Evolutionary conservation across 1,140 invertebrate genomes (phyloP), one percentile per base, ranked within the genome.

Genomic region (Brachionus koreanus): DNA sequence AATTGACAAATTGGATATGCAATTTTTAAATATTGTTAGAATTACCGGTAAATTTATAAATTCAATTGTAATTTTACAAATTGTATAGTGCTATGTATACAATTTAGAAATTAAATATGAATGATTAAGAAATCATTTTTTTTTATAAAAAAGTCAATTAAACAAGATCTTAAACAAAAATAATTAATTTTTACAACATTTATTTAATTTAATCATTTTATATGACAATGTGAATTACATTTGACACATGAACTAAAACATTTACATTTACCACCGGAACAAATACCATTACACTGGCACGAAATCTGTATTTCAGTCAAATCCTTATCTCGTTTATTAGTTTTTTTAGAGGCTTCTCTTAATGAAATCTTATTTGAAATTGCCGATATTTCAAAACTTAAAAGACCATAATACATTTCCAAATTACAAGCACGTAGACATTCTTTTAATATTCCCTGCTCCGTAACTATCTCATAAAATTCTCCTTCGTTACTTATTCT

Each of bases 151-250:
- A n/a, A n/a, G n/a, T n/a, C n/a, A n/a, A n/a, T n/a, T n/a, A n/a
- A n/a, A n/a, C n/a, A n/a, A n/a, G n/a, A n/a, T n/a, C n/a, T n/a
- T n/a, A n/a, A n/a, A n/a, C n/a, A n/a, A n/a, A n/a, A n/a, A n/a
- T n/a, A n/a, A n/a, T n/a, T n/a, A n/a, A n/a, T n/a, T n/a, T n/a
- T n/a, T n/a, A n/a, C n/a, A n/a, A n/a, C n/a, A n/a, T n/a, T n/a
- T n/a, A n/a, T n/a, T n/a, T n/a, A 52, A 52, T n/a, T n/a, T n/a
- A n/a, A n/a, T n/a, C n/a, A n/a, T n/a, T n/a, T n/a, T n/a, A n/a
- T n/a, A 37, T 65, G 29, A 65, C 61, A 65, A 37, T 65, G 29
- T 65, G 61, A 65, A 65, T 65, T 65, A 16, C 61, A 65, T 65
- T 65, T 65, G 13, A 35, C 16, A 13, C 33, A 25, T 65, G 61